Conservation (phyloP, 2,888 invertebrate genomes). For the Drosophila paranaensis region DNA sequence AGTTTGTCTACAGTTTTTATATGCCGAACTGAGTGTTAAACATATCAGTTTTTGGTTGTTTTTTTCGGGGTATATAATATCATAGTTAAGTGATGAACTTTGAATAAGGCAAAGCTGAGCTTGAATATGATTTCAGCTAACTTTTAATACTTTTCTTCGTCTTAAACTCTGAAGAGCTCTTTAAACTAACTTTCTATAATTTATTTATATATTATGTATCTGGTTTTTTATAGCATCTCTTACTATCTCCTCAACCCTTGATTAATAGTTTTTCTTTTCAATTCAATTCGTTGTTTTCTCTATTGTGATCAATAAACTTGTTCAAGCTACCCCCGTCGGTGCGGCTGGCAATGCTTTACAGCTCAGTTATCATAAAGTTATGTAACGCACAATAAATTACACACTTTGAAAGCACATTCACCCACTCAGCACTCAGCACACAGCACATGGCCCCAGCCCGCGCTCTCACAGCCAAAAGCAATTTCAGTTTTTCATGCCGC, state of each 20-base stretch:
- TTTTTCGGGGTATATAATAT: too few species aligned
- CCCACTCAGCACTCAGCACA: conserved; percentile 60
- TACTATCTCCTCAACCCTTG: not conserved
- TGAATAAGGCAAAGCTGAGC: too few species aligned
- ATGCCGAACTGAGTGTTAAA: not conserved
- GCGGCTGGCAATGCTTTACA: conserved; percentile 1
- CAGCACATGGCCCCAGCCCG: conserved; percentile 3
- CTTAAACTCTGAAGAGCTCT: not conserved
- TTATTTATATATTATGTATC: too few species aligned
- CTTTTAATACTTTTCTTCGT: too few species aligned
- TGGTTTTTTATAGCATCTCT: not conserved
- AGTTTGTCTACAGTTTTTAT: not conserved
- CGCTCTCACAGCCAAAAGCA: conserved; percentile 57
- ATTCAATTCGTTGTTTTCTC: conserved; percentile 28
- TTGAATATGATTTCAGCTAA: not conserved
- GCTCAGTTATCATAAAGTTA: conserved; percentile 71
- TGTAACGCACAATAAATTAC: conserved; percentile 78
- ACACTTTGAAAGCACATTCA: conserved; percentile 70
- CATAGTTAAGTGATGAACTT: too few species aligned
- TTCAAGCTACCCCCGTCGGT: conserved; percentile 37
- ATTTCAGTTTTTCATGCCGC: conserved; percentile 74
- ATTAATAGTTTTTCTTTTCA: conserved; percentile 41
- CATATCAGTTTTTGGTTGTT: not conserved
- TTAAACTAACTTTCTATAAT: not conserved
- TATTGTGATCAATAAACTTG: conserved; percentile 47